phyloP scores from a whole-genome alignment of 2,888 invertebrate genomes.

The Harpalus rufipes region DNA sequence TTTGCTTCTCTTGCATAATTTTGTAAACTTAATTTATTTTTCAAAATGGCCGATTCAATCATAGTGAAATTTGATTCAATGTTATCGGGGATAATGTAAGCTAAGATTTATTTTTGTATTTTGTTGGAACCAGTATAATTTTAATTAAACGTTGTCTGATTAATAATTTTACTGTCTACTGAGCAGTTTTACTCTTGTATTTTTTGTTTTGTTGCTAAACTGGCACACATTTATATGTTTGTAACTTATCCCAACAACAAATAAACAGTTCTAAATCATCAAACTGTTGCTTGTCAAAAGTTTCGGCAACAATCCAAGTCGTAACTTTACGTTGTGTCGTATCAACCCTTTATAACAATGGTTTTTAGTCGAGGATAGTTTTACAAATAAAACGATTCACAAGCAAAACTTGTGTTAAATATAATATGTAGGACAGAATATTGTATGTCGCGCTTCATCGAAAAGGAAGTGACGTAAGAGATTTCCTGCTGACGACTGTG shows the following conservation, averaged over 20 bases:
- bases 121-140: no score
- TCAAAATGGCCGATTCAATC: no score
- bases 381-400: constrained; percentile 6
- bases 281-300: constrained; percentile 38
- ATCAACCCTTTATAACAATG: neutral
- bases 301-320: constrained; percentile 16
- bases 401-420: neutral
- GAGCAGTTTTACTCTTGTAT: neutral
- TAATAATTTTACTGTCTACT: no score
- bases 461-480: constrained; percentile 9
- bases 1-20: no score
- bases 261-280: constrained; percentile 11
- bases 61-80: no score
- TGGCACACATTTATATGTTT: neutral
- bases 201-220: neutral
- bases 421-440: neutral
- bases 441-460: neutral
- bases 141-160: no score
- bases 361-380: neutral
- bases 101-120: no score
- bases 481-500: neutral
- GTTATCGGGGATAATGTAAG: no score
- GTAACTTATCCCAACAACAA: neutral
- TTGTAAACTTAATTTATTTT: no score
- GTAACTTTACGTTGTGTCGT: neutral